Percentiles rank a stretch among this genome's conserved stretches.
Evolutionary conservation across 2,888 invertebrate genomes (phyloP).

Genomic region (Danaus chrysippus): DNA sequence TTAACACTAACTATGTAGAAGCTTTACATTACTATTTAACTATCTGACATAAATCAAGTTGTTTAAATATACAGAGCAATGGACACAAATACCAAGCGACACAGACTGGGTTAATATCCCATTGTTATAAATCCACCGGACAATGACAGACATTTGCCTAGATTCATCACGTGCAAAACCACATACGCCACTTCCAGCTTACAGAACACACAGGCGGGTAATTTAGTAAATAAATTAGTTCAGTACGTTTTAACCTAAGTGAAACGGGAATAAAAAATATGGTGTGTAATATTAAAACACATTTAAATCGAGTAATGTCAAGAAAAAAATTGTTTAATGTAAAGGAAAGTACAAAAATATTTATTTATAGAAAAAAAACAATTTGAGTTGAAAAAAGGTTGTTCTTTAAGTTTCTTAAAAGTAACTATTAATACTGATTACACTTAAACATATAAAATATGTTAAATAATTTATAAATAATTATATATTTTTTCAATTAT

Average conservation of each 20-base stretch:
- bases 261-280: no score
- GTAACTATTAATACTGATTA: no score
- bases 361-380: no score
- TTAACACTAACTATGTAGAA: not conserved
- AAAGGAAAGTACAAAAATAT: no score
- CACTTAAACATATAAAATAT: no score
- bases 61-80: constrained; percentile 10
- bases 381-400: no score
- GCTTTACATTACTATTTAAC: not conserved
- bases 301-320: no score
- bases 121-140: constrained; percentile 43
- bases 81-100: constrained; percentile 20
- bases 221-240: constrained; percentile 2
- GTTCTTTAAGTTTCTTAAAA: no score
- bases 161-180: constrained; percentile 55
- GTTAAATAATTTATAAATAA: no score
- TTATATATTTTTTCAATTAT: no score
- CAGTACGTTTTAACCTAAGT: not conserved
- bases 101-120: constrained; percentile 23
- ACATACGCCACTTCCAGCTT: constrained; percentile 46
- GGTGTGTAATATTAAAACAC: no score
- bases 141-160: constrained; percentile 56
- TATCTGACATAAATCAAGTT: constrained; percentile 8
- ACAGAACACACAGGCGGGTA: constrained; percentile 16
- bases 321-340: no score